A percentile compares a stretch with the other conserved stretches of the same genome.
Conservation (phyloP, 2,888 invertebrate species). For the Himalopsyche japonica region DNA sequence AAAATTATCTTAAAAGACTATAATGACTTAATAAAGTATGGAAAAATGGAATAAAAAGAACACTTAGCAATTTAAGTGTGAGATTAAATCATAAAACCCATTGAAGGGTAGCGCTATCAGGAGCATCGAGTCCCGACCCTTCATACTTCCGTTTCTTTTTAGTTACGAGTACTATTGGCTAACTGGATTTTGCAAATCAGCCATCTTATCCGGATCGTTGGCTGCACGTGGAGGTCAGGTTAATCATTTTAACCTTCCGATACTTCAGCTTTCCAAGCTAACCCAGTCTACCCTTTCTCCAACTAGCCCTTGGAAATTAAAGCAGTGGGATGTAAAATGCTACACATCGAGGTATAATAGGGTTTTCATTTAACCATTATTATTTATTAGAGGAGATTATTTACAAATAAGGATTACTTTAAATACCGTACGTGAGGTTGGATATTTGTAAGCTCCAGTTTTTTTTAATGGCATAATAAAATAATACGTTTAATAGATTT, state of each 20-base stretch:
- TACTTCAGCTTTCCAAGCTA: background rate
- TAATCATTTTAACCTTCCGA: slow-evolving; percentile 7
- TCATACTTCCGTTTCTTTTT: background rate
- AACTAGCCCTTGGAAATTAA: background rate
- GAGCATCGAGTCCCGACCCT: background rate
- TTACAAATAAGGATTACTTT: no score
- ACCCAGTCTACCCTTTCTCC: background rate
- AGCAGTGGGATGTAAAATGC: background rate
- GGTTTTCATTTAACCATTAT: background rate
- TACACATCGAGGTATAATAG: background rate
- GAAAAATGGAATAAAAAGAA: background rate
- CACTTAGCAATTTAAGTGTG: background rate
- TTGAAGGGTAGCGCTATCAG: background rate
- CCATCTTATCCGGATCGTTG: slow-evolving; percentile 7
- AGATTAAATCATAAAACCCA: background rate
- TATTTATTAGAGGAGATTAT: no score
- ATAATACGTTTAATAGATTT: no score
- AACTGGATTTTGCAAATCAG: slow-evolving; percentile 11
- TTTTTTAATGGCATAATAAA: no score
- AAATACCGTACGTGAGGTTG: no score
- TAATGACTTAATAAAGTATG: background rate
- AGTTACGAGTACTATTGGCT: background rate
- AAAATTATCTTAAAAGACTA: background rate
- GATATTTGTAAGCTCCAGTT: no score
- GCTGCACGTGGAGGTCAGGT: slow-evolving; percentile 10